phyloP scores from a whole-genome alignment of 2,113 vertebrate genomes.

The Budorcas taxicolor region DNA sequence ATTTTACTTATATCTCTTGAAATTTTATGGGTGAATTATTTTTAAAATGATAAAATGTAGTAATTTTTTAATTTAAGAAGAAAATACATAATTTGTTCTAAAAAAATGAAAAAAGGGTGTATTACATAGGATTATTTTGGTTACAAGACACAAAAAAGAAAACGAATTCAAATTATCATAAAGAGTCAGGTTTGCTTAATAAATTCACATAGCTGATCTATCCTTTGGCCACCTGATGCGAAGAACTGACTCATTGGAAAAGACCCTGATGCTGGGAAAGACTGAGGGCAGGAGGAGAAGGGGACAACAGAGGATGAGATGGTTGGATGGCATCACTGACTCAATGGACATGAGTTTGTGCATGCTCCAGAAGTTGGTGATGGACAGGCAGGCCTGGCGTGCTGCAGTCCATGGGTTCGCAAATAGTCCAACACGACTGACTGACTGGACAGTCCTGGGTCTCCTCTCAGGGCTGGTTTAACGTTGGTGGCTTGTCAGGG shows the following conservation, averaged over 20 bases:
- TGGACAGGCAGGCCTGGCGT: rapidly evolving
- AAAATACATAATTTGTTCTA: background rate
- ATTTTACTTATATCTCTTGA: background rate
- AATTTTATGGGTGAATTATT: background rate
- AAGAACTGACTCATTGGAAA: background rate
- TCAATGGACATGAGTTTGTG: background rate
- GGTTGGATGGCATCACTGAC: background rate
- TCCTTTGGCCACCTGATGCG: rapidly evolving
- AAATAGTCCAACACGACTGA: background rate
- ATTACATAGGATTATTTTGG: background rate
- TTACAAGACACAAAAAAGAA: background rate
- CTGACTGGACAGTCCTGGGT: background rate
- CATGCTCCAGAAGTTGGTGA: rapidly evolving
- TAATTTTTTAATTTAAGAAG: constrained; percentile 2
- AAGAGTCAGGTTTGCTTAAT: background rate
- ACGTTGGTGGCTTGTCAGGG: background rate
- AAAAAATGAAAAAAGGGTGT: background rate
- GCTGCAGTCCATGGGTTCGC: background rate
- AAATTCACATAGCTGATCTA: background rate
- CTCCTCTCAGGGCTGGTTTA: background rate
- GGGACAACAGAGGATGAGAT: background rate
- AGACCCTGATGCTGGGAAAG: background rate
- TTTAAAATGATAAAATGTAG: background rate
- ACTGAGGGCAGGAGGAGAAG: background rate
- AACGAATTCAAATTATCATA: background rate